Percentiles rank a stretch among this genome's conserved stretches.
These are phyloP conservation scores for Hippolais icterina DNA, from an alignment of 2,113 vertebrate species.

Conservation along the genomic window DNA sequence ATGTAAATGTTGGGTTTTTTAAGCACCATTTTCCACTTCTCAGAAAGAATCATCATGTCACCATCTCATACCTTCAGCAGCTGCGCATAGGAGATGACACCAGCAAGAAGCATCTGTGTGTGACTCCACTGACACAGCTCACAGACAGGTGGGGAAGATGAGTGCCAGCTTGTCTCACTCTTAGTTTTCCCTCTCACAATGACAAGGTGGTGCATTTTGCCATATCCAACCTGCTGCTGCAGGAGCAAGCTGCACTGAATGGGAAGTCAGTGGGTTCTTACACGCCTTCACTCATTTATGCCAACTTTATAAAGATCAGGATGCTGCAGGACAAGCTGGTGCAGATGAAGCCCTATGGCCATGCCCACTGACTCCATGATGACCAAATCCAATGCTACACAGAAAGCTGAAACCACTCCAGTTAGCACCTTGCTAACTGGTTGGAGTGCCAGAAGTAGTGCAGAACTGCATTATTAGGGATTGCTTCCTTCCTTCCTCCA, in stretches of 20 bases:
- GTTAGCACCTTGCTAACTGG: not conserved
- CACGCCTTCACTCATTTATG: not conserved
- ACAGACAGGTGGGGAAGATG: not conserved
- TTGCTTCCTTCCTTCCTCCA: not conserved
- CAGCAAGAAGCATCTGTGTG: not conserved
- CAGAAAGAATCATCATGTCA: not conserved
- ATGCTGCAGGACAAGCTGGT: not conserved
- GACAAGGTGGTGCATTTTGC: not conserved
- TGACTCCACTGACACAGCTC: not conserved
- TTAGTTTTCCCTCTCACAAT: not conserved
- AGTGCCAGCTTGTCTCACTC: not conserved
- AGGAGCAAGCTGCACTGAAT: not conserved
- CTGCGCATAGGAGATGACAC: not conserved
- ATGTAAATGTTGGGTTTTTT: not conserved
- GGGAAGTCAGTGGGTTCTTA: not conserved
- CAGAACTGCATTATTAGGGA: not conserved
- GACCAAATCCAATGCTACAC: not conserved
- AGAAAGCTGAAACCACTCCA: not conserved
- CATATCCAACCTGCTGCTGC: not conserved
- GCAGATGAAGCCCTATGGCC: not conserved
- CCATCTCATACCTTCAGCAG: not conserved
- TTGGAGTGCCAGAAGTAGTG: accelerated
- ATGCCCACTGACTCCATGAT: not conserved
- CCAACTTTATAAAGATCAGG: not conserved
- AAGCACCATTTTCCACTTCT: not conserved